Evolutionary conservation across 2,113 vertebrate species (phyloP), one percentile per base, ranked within the genome.

Genomic region (Phaethornis superciliosus): DNA sequence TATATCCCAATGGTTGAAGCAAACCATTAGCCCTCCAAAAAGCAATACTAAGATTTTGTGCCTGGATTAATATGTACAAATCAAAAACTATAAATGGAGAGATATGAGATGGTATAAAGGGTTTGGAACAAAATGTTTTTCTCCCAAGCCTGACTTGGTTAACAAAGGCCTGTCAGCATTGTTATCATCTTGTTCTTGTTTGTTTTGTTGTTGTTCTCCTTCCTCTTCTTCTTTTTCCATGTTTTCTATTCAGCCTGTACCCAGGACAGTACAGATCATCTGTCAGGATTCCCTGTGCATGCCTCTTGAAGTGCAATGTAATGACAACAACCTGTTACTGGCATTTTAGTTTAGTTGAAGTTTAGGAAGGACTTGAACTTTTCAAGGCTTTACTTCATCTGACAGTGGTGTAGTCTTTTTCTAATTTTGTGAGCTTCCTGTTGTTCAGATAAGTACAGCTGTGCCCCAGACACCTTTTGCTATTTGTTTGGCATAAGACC

Each of bases 241-340:
- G 40, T 40, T 40, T 40, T 40, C 40, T 40, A 40, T 16, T 16
- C 32, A 52, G 28, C 24, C n/a, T 69, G n/a, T 49, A 65, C 5
- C 12, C 1, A 1, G 46, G 24, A 55, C 1, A 1, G 42, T 62
- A 56, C 33, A 86, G 65, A 75, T 3, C 0, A 0, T 14, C 44
- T 80, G 21, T 69, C 37, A 63, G 51, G 26, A 58, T 47, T 88
- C 15, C 15, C 47, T 64, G 26, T 27, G n/a, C 3, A 24, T 60
- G 79, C 64, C 70, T 80, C 6, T 47, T 44, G 9, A 82, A 68
- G 20, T n/a, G 12, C 12, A 60, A 32, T 49, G 8, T 30, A 84
- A 35, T 35, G 79, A 24, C 24, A 47, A 7, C 22, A 84, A 32
- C 75, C 32, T 68, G 32, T 15, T 49, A 30, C 13, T 83, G 46